phyloP scores from a whole-genome alignment of 1,140 invertebrate species.

The Procambarus clarkii region DNA sequence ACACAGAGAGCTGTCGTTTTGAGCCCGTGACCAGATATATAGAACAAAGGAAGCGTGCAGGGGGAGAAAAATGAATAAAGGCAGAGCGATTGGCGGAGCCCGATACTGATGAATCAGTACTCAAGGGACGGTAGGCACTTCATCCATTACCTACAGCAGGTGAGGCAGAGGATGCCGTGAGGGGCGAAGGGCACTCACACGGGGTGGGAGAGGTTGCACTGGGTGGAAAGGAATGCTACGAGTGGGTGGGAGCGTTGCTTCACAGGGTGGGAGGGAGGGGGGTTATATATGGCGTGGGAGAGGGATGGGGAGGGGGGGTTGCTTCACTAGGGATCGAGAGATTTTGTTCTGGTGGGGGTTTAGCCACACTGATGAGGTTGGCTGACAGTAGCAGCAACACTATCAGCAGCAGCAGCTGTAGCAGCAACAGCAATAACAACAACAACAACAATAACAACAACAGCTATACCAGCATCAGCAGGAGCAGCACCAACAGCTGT shows the following conservation, averaged over 20 bases:
- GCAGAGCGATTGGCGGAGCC: not conserved
- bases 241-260: not conserved
- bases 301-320: not conserved
- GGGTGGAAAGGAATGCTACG: not conserved
- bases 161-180: not conserved
- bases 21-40: not conserved
- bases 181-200: too few species aligned
- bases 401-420: not conserved
- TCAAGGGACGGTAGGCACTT: too few species aligned
- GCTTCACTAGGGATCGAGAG: not conserved
- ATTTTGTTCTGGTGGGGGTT: not conserved
- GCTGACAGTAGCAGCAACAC: not conserved
- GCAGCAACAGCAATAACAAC: too few species aligned
- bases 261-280: not conserved
- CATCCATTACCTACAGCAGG: not conserved
- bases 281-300: not conserved
- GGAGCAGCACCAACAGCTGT: not conserved
- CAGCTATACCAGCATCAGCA: not conserved
- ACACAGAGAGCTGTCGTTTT: too few species aligned
- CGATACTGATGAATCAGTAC: not conserved
- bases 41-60: not conserved
- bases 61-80: not conserved
- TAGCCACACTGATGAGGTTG: too few species aligned
- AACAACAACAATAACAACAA: not conserved
- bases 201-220: not conserved